Base-by-base conservation (phyloP, 2,888 invertebrate species). In the Orthosia cruda region DNA sequence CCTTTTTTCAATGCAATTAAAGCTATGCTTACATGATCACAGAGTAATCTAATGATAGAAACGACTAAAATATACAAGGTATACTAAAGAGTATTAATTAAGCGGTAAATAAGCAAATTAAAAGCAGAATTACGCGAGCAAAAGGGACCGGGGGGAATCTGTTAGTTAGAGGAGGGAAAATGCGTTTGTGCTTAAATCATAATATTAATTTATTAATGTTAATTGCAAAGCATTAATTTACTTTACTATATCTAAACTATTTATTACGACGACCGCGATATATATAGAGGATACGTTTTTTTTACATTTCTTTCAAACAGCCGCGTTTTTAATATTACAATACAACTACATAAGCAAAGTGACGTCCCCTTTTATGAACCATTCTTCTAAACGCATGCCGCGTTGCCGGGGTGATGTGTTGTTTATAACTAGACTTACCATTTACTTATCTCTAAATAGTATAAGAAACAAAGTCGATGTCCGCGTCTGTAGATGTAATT, bases 201-300 rank as follows among this genome's bases (percentile, higher is more conserved):
- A 55, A 47, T 45, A 15, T 61, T 52, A 16, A 15, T 55, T 55
- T 4, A 45, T 55, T 12, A 20, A 45, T 63, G 18, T 66, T 52
- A 54, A 47, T 45, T 4, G 15, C n/a, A 54, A 77, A 15, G 59
- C 59, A 40, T 59, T 52, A 16, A 23, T 45, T 18, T 70, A 76
- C 26, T 69, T 18, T 50, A 68, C 54, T 62, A 70, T 57, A 50
- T 77, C 52, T 74, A 52, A 59, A 52, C 45, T 23, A 47, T 76
- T 50, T 45, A 50, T 23, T 20, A 76, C 15, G 55, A 49, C 11
- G 23, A 15, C 15, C 76, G 23, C 11, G 20, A 50, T 49, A 15
- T 47, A 70, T 13, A 11, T 20, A 23, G 18, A 23, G 12, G 15
- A n/a, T 16, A 52, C 7, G 40, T 9, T 20, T 16, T 20, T 18